These are phyloP conservation scores for Nymphalis polychloros DNA, from an alignment of 2,888 invertebrate genomes.

Conservation along the genomic window DNA sequence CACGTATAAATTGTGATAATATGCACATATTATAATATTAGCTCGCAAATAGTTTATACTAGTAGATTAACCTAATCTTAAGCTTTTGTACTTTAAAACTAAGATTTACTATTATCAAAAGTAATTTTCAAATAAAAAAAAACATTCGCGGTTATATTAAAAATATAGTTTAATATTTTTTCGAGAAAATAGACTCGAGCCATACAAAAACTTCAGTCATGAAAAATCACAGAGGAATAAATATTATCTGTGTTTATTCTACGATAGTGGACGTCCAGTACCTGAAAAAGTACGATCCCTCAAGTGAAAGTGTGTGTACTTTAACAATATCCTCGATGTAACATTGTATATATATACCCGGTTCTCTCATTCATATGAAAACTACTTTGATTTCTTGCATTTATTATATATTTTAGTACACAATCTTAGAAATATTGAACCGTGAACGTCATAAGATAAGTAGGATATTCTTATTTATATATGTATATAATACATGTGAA, in stretches of 20 bases:
- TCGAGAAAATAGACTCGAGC: neutral
- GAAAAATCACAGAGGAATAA: neutral
- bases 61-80: too few species aligned
- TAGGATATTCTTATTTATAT: too few species aligned
- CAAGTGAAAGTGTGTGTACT: conserved; percentile 4
- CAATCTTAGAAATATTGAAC: neutral
- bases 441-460: too few species aligned
- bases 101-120: too few species aligned
- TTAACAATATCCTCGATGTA: neutral
- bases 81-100: too few species aligned
- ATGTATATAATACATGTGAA: too few species aligned
- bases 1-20: conserved; percentile 9
- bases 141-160: too few species aligned
- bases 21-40: neutral
- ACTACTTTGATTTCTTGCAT: neutral
- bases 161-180: too few species aligned
- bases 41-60: too few species aligned
- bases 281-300: conserved; percentile 2
- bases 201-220: neutral
- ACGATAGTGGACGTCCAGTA: conserved; percentile 4
- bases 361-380: neutral
- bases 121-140: neutral
- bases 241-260: conserved; percentile 4
- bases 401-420: neutral
- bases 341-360: neutral